These are phyloP conservation scores for Aplochiton taeniatus DNA, from an alignment of 2,797 vertebrate species.

Conservation along the genomic window DNA sequence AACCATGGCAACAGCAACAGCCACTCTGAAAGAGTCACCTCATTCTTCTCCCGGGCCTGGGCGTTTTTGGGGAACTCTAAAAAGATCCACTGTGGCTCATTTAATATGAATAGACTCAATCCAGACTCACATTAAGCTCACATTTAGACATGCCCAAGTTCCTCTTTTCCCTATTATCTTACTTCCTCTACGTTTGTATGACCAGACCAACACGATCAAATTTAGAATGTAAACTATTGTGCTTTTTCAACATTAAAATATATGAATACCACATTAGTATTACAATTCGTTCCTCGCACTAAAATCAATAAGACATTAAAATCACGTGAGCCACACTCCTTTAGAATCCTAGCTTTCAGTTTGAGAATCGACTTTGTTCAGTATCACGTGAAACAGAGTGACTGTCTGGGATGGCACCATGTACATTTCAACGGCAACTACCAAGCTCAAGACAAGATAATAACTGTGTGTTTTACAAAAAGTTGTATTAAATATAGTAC, in stretches of 20 bases:
- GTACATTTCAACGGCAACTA: no score
- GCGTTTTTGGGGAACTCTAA: slow-evolving; percentile 3
- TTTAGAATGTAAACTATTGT: background rate
- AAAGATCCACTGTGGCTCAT: background rate
- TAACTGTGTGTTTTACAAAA: background rate
- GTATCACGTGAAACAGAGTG: no score
- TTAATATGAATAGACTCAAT: slow-evolving; percentile 17
- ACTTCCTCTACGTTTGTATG: background rate
- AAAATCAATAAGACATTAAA: no score
- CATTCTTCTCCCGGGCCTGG: background rate
- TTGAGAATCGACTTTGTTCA: no score
- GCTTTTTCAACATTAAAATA: no score
- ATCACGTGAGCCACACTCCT: no score
- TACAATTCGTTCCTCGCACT: no score
- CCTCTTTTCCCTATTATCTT: slow-evolving; percentile 11
- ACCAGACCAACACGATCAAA: background rate
- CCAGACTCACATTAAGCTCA: slow-evolving; percentile 14
- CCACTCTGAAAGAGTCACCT: background rate
- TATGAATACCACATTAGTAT: no score
- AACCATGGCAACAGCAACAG: slow-evolving; percentile 17
- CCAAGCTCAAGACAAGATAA: no score
- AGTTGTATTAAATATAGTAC: no score
- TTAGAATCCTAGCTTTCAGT: no score
- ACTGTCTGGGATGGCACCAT: no score
- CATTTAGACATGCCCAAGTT: slow-evolving; percentile 32